A percentile compares a stretch with the other conserved stretches of the same genome.
Evolutionary conservation across 2,888 invertebrate species (phyloP).

Genomic region (Stenurella melanura): DNA sequence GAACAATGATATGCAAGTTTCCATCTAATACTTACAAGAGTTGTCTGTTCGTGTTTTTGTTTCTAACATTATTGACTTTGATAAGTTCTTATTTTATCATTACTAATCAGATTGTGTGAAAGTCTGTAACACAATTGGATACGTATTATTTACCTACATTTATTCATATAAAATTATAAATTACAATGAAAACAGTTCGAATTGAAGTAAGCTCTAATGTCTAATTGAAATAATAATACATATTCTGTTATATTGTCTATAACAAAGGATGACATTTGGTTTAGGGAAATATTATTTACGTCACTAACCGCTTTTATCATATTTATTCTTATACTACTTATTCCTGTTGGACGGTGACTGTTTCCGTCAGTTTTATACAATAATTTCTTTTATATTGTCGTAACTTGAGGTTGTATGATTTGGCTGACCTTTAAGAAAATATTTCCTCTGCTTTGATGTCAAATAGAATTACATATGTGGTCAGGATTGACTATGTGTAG

Average conservation of each 20-base stretch:
- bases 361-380: background rate
- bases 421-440: conserved; percentile 11
- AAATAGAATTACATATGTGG: background rate
- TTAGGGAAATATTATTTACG: background rate
- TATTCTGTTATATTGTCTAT: too few species aligned
- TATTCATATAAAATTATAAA: too few species aligned
- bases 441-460: background rate
- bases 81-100: too few species aligned
- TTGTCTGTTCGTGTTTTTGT: too few species aligned
- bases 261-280: background rate
- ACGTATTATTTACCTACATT: too few species aligned
- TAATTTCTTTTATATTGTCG: background rate
- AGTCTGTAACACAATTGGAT: too few species aligned
- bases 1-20: too few species aligned
- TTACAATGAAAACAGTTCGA: too few species aligned
- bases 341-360: background rate
- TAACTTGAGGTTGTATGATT: background rate
- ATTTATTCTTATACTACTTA: background rate
- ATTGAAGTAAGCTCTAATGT: background rate
- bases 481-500: background rate
- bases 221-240: background rate
- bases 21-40: too few species aligned
- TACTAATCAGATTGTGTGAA: too few species aligned
- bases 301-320: background rate
- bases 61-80: too few species aligned